phyloP scores from a whole-genome alignment of 1,140 invertebrate species.

The Drosophila paulistorum region DNA sequence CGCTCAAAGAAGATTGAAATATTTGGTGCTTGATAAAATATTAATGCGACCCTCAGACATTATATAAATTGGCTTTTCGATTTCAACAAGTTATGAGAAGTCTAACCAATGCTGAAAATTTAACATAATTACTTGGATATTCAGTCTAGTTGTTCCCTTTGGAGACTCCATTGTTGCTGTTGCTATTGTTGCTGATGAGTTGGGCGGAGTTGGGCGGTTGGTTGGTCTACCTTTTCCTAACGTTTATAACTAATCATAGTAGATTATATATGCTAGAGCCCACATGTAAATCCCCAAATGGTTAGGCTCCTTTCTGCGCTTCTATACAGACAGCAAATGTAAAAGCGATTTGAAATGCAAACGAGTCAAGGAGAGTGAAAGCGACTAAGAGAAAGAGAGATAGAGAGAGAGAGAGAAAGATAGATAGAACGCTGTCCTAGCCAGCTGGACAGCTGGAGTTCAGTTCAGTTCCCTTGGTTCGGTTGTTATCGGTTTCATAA shows the following conservation, averaged over 20 bases:
- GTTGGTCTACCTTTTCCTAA: slow-evolving; percentile 18
- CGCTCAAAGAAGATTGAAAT: too few relatives aligned
- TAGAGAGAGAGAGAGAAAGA: neutral
- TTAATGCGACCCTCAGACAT: neutral
- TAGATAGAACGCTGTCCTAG: neutral
- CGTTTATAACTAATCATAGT: slow-evolving; percentile 29
- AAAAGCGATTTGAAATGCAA: slow-evolving; percentile 22
- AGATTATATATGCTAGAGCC: slow-evolving; percentile 8
- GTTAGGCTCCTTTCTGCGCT: neutral
- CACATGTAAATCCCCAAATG: slow-evolving; percentile 16
- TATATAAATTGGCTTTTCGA: slow-evolving; percentile 3
- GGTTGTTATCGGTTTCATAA: slow-evolving; percentile 20
- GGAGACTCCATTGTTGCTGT: slow-evolving; percentile 16
- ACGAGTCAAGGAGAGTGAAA: slow-evolving; percentile 8
- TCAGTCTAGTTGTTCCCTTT: slow-evolving; percentile 3
- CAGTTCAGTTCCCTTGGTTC: slow-evolving; percentile 11
- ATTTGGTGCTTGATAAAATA: too few relatives aligned
- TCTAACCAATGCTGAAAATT: neutral
- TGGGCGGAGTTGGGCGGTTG: neutral
- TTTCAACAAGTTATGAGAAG: slow-evolving; percentile 5
- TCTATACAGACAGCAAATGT: slow-evolving; percentile 10
- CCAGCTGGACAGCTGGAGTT: neutral
- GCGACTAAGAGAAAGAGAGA: neutral
- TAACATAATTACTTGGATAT: slow-evolving; percentile 5
- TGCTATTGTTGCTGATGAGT: slow-evolving; percentile 14